Base-by-base conservation (phyloP, 2,888 invertebrate genomes). In the Acronicta psi region DNA sequence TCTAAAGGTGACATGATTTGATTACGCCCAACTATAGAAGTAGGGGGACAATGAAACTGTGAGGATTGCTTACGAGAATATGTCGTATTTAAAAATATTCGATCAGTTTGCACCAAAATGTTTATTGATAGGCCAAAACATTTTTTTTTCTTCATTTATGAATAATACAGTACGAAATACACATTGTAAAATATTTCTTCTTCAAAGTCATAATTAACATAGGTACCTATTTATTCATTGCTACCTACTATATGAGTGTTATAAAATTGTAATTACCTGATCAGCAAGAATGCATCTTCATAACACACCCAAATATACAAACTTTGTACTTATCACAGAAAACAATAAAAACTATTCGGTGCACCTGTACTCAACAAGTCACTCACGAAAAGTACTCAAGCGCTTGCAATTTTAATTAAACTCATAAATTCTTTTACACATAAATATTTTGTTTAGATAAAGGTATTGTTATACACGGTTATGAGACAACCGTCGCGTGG, bases 391-490 rank as follows among this genome's bases (percentile, higher is more conserved):
- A 46, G 11, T 44, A 52, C 7, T 16, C 2, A 23, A 31, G 41
- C 58, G 63, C 59, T 57, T 16, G 11, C 2, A 51, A 16, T 59
- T 57, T 67, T n/a, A 38, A 23, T 42, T 54, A 46, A 43, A 60
- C 46, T 13, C 47, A 59, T 36, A 8, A 20, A 49, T 59, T 49
- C 5, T 45, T 66, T 58, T 25, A 59, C 23, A 73, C 60, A 76
- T 36, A 73, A 68, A 62, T 63, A 61, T 68, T 67, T 75, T 63
- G 60, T 67, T 73, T 61, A n/a, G 54, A 41, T 59, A 47, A 52
- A 52, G 51, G 45, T 13, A 51, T 53, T 49, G 34, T 20, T 55
- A 38, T 42, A 41, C 53, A 45, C 61, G 66, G 65, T 41, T 14
- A 43, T 43, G 45, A 40, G 23, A 40, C 73, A 62, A 54, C 73